Conservation (phyloP, 2,888 invertebrate species). For the Prenolepis imparis region DNA sequence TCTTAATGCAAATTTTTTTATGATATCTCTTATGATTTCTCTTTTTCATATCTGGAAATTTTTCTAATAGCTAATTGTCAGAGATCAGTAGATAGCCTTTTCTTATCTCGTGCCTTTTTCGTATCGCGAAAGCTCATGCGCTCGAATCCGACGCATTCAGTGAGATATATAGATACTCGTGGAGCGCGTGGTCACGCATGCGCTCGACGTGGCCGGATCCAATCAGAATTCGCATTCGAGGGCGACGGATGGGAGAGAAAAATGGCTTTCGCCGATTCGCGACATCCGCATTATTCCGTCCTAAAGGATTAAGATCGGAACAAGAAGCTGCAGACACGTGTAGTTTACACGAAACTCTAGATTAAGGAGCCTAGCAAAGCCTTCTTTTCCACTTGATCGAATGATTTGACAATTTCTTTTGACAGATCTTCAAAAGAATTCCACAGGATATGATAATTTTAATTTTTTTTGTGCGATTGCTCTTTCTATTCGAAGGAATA, state of each 20-base stretch:
- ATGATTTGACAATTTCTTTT: not conserved
- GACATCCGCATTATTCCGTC: constrained; percentile 39
- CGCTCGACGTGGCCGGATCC: constrained; percentile 63
- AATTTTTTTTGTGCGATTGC: not conserved
- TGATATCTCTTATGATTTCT: too few relatives aligned
- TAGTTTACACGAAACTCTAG: not conserved
- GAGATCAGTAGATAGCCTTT: too few relatives aligned
- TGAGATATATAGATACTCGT: constrained; percentile 50
- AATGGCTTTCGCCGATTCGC: constrained; percentile 72
- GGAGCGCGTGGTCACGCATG: constrained; percentile 71
- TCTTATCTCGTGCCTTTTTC: too few relatives aligned
- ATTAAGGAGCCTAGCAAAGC: not conserved
- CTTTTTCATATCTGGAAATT: too few relatives aligned
- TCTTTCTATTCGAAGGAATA: not conserved
- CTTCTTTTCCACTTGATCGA: not conserved
- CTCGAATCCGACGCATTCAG: constrained; percentile 56
- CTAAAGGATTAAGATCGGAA: not conserved
- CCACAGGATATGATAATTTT: not conserved
- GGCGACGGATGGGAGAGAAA: constrained; percentile 67
- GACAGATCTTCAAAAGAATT: not conserved
- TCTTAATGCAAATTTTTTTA: too few relatives aligned
- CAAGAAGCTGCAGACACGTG: not conserved
- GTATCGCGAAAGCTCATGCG: constrained; percentile 66
- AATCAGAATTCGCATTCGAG: constrained; percentile 68
- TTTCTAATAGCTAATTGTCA: too few relatives aligned